phyloP scores from a whole-genome alignment of 2,797 vertebrate genomes.

The Cyprinodon diabolis region DNA sequence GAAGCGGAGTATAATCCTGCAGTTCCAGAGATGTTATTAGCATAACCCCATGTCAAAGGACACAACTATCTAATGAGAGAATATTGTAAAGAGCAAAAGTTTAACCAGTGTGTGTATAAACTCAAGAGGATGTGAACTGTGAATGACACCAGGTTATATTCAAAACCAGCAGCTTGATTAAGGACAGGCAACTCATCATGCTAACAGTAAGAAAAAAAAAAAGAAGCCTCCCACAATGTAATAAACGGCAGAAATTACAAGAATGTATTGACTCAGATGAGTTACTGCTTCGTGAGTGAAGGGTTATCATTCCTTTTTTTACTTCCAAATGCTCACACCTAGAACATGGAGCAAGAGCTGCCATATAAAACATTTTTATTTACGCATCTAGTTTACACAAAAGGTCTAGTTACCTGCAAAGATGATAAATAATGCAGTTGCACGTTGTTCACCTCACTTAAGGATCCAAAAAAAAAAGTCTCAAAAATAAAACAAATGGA shows the following conservation, averaged over 20 bases:
- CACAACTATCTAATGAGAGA: background rate
- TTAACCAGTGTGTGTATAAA: background rate
- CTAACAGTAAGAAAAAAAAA: slow-evolving; percentile 10
- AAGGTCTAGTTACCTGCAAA: background rate
- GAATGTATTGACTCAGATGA: slow-evolving; percentile 25
- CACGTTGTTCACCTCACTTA: background rate
- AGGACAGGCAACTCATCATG: slow-evolving; percentile 5
- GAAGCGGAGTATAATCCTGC: slow-evolving; percentile 7
- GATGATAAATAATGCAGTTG: background rate
- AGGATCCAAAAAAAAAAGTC: too few species aligned
- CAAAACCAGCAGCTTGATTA: background rate
- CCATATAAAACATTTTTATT: background rate
- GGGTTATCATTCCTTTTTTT: slow-evolving; percentile 45
- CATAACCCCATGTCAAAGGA: background rate
- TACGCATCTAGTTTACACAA: background rate
- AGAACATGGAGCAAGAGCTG: background rate
- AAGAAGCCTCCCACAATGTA: slow-evolving; percentile 5
- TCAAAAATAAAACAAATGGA: too few species aligned
- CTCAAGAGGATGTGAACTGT: background rate
- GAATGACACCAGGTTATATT: background rate
- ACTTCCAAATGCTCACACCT: slow-evolving; percentile 24
- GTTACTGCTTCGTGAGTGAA: slow-evolving; percentile 2
- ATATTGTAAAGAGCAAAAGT: slow-evolving; percentile 3
- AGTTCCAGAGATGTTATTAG: slow-evolving; percentile 14
- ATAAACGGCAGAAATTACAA: slow-evolving; percentile 30